Percentiles rank a stretch among this genome's conserved stretches.
These are phyloP conservation scores for Zaprionus lachaisei DNA, from an alignment of 1,140 invertebrate species.

Conservation along the genomic window DNA sequence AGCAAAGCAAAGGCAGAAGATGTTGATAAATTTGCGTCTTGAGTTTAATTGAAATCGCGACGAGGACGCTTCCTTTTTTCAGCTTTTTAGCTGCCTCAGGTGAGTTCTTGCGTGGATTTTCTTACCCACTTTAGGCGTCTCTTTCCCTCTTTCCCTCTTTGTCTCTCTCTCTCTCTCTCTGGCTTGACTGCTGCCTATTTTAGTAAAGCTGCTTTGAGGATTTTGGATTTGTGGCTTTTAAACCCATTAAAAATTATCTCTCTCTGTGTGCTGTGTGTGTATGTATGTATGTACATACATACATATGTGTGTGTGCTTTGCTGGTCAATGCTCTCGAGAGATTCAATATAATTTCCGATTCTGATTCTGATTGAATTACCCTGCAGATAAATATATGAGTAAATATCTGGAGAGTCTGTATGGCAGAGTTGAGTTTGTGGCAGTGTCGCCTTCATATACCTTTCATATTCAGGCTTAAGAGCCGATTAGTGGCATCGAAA, in stretches of 20 bases:
- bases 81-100: slow-evolving; percentile 12
- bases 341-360: slow-evolving; percentile 9
- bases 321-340: slow-evolving; percentile 12
- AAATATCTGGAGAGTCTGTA: background rate
- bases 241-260: slow-evolving; percentile 17
- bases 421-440: background rate
- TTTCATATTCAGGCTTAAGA: background rate
- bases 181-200: slow-evolving; percentile 24
- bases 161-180: background rate
- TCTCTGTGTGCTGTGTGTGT: background rate
- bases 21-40: slow-evolving; percentile 28
- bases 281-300: too few relatives aligned
- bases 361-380: slow-evolving; percentile 4
- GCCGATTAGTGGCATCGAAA: background rate
- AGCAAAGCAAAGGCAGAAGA: background rate
- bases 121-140: background rate
- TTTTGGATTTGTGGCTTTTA: slow-evolving; percentile 25
- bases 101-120: slow-evolving; percentile 13
- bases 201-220: slow-evolving; percentile 24
- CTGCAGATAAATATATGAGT: slow-evolving; percentile 3
- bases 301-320: background rate
- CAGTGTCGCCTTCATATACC: background rate
- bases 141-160: background rate
- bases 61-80: slow-evolving; percentile 11
- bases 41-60: slow-evolving; percentile 38